Conservation (phyloP, 2,113 vertebrate genomes). For the Anhinga rufa region DNA sequence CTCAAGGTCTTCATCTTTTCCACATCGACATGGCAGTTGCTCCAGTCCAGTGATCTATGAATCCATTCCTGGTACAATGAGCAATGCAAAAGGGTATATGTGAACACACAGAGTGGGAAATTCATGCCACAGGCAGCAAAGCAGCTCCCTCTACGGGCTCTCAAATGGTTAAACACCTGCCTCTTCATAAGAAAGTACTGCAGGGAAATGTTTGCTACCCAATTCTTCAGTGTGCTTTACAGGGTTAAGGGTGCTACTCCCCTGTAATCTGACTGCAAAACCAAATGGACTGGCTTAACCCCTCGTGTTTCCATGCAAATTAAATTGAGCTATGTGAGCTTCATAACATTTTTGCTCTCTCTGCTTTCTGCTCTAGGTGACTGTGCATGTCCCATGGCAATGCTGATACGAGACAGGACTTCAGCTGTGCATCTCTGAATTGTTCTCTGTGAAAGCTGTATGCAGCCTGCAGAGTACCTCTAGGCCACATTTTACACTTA, state of each 20-base stretch:
- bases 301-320: not conserved
- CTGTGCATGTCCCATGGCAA: not conserved
- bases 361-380: not conserved
- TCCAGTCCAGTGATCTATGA: not conserved
- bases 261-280: not conserved
- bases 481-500: not conserved
- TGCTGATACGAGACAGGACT: not conserved
- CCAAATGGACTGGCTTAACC: not conserved
- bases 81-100: not conserved
- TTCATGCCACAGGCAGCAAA: not conserved
- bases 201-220: not conserved
- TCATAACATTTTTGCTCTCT: not conserved
- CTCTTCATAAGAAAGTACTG: not conserved
- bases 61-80: not conserved
- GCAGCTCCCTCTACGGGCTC: conserved; percentile 19
- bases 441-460: not conserved
- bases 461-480: not conserved
- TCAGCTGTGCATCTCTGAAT: not conserved
- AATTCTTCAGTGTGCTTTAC: no score
- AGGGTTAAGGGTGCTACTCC: not conserved
- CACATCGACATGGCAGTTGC: not conserved
- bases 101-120: not conserved
- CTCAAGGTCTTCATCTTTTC: not conserved
- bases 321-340: not conserved
- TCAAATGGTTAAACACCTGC: not conserved